These are phyloP conservation scores for Paracyclopina nana DNA, from an alignment of 1,140 invertebrate species.

Conservation along the genomic window DNA sequence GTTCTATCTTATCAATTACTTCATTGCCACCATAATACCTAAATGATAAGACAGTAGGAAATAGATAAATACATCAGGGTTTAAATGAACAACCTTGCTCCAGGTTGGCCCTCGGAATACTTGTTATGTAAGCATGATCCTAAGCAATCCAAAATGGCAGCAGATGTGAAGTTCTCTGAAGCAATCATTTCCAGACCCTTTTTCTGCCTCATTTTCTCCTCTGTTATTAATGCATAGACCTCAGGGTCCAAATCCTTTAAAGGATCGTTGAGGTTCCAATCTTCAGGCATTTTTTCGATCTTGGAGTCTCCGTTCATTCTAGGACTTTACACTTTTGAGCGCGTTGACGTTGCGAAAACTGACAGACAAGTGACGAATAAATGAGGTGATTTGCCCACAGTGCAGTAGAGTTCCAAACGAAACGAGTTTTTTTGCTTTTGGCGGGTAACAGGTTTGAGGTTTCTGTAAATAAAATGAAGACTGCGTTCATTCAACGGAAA, in stretches of 20 bases:
- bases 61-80: constrained; percentile 9
- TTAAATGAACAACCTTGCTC: constrained; percentile 40
- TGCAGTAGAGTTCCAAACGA: too few relatives aligned
- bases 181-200: constrained; percentile 85
- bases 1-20: constrained; percentile 81
- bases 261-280: constrained; percentile 19
- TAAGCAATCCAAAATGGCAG: constrained; percentile 70
- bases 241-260: constrained; percentile 48
- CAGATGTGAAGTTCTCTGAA: constrained; percentile 89
- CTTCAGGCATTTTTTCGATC: too few relatives aligned
- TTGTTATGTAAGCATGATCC: constrained; percentile 89
- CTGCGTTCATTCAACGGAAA: too few relatives aligned
- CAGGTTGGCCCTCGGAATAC: constrained; percentile 88
- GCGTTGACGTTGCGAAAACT: too few relatives aligned
- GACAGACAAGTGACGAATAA: too few relatives aligned
- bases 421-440: too few relatives aligned
- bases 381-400: too few relatives aligned
- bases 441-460: too few relatives aligned
- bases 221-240: constrained; percentile 53
- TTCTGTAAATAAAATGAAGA: too few relatives aligned
- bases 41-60: constrained; percentile 25
- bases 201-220: constrained; percentile 69
- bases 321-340: too few relatives aligned
- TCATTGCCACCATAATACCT: constrained; percentile 89
- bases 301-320: too few relatives aligned